phyloP scores from a whole-genome alignment of 2,888 invertebrate species.

The Papilio gigon region DNA sequence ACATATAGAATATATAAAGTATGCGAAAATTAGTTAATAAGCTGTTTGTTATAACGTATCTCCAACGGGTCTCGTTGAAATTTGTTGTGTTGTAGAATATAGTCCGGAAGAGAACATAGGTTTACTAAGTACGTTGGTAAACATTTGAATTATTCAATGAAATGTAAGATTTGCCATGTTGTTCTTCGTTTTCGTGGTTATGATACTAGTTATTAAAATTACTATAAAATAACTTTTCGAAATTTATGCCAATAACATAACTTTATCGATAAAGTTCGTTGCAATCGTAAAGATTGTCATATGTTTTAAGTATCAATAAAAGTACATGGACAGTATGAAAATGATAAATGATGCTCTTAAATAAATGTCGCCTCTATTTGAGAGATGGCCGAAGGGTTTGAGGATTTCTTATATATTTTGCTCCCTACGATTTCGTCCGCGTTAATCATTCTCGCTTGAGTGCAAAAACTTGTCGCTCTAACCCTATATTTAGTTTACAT shows the following conservation, averaged over 20 bases:
- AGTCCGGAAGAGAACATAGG: too few species aligned
- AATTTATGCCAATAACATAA: not conserved
- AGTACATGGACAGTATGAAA: constrained; percentile 21
- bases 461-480: constrained; percentile 68
- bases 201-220: too few species aligned
- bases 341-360: constrained; percentile 40
- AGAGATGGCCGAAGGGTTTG: constrained; percentile 32
- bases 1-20: too few species aligned
- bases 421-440: constrained; percentile 19
- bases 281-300: constrained; percentile 18
- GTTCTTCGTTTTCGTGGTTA: too few species aligned
- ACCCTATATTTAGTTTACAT: constrained; percentile 31
- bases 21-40: too few species aligned
- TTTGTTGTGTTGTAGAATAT: too few species aligned
- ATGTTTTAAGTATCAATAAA: constrained; percentile 16
- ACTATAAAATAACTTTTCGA: too few species aligned
- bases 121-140: too few species aligned
- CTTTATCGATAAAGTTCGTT: not conserved
- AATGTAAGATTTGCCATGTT: too few species aligned
- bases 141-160: too few species aligned
- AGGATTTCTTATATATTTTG: constrained; percentile 28
- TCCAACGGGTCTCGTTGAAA: too few species aligned
- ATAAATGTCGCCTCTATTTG: constrained; percentile 39
- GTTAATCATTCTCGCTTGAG: constrained; percentile 73
- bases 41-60: too few species aligned